phyloP scores from a whole-genome alignment of 2,888 invertebrate species.

The Bellardia bayeri region DNA sequence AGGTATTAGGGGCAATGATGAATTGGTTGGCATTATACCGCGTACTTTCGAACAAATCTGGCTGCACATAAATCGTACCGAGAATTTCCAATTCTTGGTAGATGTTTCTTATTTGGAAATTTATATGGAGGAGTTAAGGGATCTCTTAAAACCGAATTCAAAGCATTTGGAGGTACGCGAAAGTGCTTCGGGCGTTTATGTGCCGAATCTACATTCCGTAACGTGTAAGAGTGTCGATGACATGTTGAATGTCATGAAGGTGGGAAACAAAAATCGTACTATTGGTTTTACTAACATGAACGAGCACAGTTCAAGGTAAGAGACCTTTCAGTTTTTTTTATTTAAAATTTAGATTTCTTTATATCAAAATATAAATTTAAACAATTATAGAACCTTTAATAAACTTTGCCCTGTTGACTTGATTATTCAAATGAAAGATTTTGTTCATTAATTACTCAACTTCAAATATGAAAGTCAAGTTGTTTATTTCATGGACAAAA shows the following conservation, averaged over 20 bases:
- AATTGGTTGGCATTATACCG: conserved; percentile 94
- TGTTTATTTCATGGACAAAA: too few relatives aligned
- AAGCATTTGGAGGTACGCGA: conserved; percentile 87
- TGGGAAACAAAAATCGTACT: conserved; percentile 97
- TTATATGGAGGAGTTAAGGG: conserved; percentile 95
- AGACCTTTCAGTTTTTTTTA: too few relatives aligned
- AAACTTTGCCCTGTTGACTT: not conserved
- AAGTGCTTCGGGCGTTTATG: conserved; percentile 94
- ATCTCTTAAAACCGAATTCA: conserved; percentile 87
- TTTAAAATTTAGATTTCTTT: too few relatives aligned
- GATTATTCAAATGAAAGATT: too few relatives aligned
- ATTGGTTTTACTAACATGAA: conserved; percentile 99
- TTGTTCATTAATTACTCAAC: too few relatives aligned
- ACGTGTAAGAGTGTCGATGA: conserved; percentile 97
- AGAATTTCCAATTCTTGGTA: conserved; percentile 97
- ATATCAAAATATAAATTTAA: too few relatives aligned
- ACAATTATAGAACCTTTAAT: not conserved
- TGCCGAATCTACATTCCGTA: conserved; percentile 96
- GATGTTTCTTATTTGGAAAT: conserved; percentile 98
- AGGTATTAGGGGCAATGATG: conserved; percentile 88
- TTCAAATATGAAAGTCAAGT: too few relatives aligned
- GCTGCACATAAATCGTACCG: conserved; percentile 94
- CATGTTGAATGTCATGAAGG: conserved; percentile 96
- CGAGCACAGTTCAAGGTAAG: conserved; percentile 93
- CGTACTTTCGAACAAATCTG: conserved; percentile 99